Percentiles rank a stretch among this genome's conserved stretches.
These are phyloP conservation scores for Heliconius congener DNA, from an alignment of 1,140 invertebrate species.

Conservation along the genomic window DNA sequence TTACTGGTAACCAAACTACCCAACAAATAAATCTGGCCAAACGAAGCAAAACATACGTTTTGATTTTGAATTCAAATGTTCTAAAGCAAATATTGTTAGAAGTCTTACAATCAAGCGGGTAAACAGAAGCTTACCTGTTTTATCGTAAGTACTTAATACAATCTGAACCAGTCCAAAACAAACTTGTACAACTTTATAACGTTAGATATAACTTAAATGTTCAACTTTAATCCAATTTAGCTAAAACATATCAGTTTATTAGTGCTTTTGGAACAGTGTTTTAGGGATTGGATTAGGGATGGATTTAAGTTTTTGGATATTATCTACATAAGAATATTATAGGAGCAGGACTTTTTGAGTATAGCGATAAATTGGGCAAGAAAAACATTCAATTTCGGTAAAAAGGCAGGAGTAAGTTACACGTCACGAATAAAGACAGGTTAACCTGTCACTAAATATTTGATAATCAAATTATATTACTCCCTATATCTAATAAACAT, in stretches of 20 bases:
- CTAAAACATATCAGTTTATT: background rate
- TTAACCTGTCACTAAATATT: too few relatives aligned
- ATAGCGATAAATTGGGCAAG: too few relatives aligned
- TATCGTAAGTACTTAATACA: slow-evolving; percentile 6
- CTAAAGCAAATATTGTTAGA: background rate
- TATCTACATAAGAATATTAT: too few relatives aligned
- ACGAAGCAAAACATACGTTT: background rate
- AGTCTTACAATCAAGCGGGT: slow-evolving; percentile 1
- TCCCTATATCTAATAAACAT: too few relatives aligned
- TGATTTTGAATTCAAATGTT: background rate
- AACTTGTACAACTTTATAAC: slow-evolving; percentile 1
- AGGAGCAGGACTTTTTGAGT: too few relatives aligned
- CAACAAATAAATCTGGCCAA: background rate
- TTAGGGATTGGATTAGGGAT: too few relatives aligned
- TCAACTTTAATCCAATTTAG: background rate
- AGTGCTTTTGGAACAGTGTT: background rate
- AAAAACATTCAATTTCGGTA: too few relatives aligned
- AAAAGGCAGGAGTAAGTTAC: too few relatives aligned
- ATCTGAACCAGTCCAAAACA: background rate
- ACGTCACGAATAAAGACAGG: too few relatives aligned
- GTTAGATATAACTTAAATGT: background rate
- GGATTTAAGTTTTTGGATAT: too few relatives aligned
- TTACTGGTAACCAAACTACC: background rate
- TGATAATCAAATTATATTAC: too few relatives aligned
- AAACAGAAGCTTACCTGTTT: background rate